Evolutionary conservation across 2,113 vertebrate genomes (phyloP), one percentile per base, ranked within the genome.

Genomic region (Sisor rabdophorus): DNA sequence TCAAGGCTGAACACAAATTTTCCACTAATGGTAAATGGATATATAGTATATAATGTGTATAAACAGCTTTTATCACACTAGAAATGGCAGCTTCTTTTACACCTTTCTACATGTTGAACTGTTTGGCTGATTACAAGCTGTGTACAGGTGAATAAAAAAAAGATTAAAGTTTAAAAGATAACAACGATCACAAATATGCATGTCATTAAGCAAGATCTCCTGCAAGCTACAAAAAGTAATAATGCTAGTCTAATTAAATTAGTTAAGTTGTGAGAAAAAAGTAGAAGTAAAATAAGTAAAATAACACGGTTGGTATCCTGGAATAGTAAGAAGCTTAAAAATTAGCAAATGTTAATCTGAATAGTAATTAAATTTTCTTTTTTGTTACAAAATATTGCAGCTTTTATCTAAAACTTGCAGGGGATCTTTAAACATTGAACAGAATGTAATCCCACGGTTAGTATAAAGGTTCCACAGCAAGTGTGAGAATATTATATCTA

Each of bases 391-490:
- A 72, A 71, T 63, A 50, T 65, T 50, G 40, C 30, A 69, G 20
- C 70, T 75, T 65, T 16, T 12, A 54, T 44, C 53, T 72, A 56
- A 82, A 82, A 72, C 61, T 79, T 82, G 6, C 68, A 78, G 71
- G 54, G 36, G 77, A 67, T 61, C 73, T 61, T 72, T 11, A 16
- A 73, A 68, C 56, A 4, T 16, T 74, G 72, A 70, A 80, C 64
- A 80, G 68, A 79, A 71, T n/a, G 71, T 54, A 71, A 80, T 81
- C 76, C 77, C 82, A 85, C 55, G 76, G 54, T 47, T 83, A 70
- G 19, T 78, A 84, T 82, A 81, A 77, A 80, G 68, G 26, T 55
- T 78, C 64, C 79, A 76, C 60, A 32, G 65, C 32, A 56, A n/a
- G 16, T 47, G 70, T 81, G 56, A 75, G 65, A 80, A 76, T 80